Base-by-base conservation (phyloP, 2,888 invertebrate genomes). In the Stenodema calcarata region DNA sequence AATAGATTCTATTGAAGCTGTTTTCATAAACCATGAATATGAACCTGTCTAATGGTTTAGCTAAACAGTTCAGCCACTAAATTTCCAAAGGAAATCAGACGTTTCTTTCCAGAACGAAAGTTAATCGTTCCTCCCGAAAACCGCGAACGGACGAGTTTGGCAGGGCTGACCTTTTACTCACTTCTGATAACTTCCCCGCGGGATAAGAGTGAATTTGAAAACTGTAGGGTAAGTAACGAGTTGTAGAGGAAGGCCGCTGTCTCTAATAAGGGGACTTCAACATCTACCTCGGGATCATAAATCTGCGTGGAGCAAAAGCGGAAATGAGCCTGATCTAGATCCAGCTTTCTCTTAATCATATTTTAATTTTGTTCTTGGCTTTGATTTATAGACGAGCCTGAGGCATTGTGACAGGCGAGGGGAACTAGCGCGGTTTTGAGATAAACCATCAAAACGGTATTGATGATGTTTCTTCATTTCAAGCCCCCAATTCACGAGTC, bases 261-360 rank as follows among this genome's bases (percentile, higher is more conserved):
- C 73, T 73, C 35, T 73, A 73, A 73, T 73, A 41, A 73, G 73
- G 41, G 30, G 35, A 73, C 73, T 41, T 30, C 41, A 73, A 35
- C 73, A 41, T 73, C 73, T 16, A 41, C 27, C 41, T 73, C 35
- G 73, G n/a, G 73, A 30, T 73, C 73, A 41, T 73, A 73, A 73
- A 73, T 73, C 73, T 73, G 16, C 9, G 35, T 18, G 2, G 35
- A 73, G 73, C 73, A 73, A 41, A 73, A 73, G 73, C 16, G 73
- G 73, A 73, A 73, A 73, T 73, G 73, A 30, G 73, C 73, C 73
- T 73, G 73, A 73, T 73, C 73, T 18, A 73, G 73, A 73, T 30
- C 16, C 73, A 73, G 41, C 73, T 73, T 73, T 73, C 73, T 41
- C 73, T 73, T 73, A 73, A 73, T 73, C 73, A 73, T 73, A 73